phyloP scores from a whole-genome alignment of 37 sponge, comb jelly and placozoan species.

The Halichondria panicea region DNA sequence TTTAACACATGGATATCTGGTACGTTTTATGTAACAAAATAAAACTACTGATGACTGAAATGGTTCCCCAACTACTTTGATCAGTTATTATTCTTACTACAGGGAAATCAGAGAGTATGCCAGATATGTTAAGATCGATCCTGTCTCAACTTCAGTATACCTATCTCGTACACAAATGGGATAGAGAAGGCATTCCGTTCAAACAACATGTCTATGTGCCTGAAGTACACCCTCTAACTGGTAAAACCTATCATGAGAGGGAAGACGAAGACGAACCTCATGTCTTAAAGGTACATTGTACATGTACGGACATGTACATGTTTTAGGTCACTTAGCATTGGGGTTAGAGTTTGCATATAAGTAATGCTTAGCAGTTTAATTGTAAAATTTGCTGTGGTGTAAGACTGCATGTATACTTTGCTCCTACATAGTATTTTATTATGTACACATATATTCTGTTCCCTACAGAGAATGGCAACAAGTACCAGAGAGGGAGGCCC shows the following conservation, averaged over 20 bases:
- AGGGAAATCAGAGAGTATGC: background rate
- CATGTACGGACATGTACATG: background rate
- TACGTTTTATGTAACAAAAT: background rate
- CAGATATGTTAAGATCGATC: background rate
- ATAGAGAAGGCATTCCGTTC: slow-evolving; percentile 1
- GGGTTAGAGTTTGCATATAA: background rate
- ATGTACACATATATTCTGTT: too few relatives aligned
- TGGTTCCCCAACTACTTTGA: background rate
- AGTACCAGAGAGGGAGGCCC: slow-evolving; percentile 11
- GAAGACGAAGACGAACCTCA: slow-evolving; percentile 31
- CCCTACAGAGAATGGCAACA: slow-evolving; percentile 17
- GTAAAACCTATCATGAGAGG: slow-evolving; percentile 1
- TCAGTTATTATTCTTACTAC: background rate
- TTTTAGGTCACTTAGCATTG: background rate
- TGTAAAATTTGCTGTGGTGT: too few relatives aligned
- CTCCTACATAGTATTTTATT: too few relatives aligned
- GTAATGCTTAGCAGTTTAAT: background rate
- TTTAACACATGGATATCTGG: slow-evolving; percentile 27
- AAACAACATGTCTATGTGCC: background rate
- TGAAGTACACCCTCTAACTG: background rate
- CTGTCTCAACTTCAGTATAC: background rate
- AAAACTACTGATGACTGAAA: too few relatives aligned
- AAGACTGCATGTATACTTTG: too few relatives aligned
- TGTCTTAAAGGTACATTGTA: slow-evolving; percentile 5
- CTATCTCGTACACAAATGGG: background rate